Conservation (phyloP, 2,113 vertebrate species). For the Bos taurus region DNA sequence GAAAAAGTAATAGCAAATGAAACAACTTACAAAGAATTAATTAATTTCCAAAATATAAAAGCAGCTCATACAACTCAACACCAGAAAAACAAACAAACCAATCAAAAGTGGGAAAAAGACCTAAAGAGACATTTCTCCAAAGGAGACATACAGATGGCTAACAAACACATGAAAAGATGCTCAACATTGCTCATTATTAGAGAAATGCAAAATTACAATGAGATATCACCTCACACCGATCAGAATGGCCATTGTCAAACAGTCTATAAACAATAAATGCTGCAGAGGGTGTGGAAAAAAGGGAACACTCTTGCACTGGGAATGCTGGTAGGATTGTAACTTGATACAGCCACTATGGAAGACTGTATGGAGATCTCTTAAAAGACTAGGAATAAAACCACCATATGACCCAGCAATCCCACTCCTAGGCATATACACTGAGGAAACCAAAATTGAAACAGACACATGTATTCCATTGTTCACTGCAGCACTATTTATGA, state of each 20-base stretch:
- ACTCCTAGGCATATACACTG: neutral
- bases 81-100: neutral
- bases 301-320: neutral
- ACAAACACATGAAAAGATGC: neutral
- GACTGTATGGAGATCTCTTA: neutral
- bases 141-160: neutral
- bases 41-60: neutral
- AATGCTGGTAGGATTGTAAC: neutral
- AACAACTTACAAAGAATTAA: neutral
- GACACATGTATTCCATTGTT: neutral
- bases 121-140: neutral
- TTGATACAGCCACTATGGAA: neutral
- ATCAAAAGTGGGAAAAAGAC: neutral
- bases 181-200: neutral
- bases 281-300: neutral
- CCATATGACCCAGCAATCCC: neutral
- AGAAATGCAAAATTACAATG: neutral
- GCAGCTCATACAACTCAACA: neutral
- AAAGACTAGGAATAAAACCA: neutral
- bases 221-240: neutral
- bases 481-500: neutral
- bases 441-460: neutral
- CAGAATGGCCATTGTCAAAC: neutral
- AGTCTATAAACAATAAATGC: neutral
- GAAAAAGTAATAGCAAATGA: neutral